These are phyloP conservation scores for Beaufortia kweichowensis DNA, from an alignment of 2,113 vertebrate genomes.

Conservation along the genomic window DNA sequence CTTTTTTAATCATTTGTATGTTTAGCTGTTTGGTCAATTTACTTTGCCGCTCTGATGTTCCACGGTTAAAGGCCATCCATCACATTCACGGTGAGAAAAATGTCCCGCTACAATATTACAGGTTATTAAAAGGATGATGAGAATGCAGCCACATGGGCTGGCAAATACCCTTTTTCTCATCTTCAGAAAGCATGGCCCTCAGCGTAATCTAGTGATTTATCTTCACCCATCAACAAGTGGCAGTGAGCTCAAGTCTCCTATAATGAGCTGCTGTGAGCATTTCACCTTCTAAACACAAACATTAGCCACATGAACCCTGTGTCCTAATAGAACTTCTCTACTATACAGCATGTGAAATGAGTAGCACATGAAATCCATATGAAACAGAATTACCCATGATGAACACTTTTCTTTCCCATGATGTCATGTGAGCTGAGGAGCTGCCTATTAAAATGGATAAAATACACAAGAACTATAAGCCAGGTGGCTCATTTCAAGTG, in stretches of 20 bases:
- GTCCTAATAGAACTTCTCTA: background rate
- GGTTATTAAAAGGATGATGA: conserved; percentile 88
- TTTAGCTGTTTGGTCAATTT: conserved; percentile 92
- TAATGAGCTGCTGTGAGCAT: conserved; percentile 69
- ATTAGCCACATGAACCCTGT: background rate
- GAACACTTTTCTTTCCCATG: no score
- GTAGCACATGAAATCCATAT: no score
- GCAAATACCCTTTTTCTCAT: conserved; percentile 77
- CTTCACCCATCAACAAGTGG: conserved; percentile 82
- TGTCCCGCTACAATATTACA: conserved; percentile 83
- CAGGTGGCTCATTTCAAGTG: no score
- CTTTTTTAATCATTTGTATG: conserved; percentile 98
- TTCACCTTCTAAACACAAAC: conserved; percentile 55
- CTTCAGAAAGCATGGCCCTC: conserved; percentile 75
- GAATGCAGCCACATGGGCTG: conserved; percentile 72
- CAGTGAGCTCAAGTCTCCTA: conserved; percentile 66
- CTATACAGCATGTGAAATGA: no score
- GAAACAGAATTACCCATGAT: no score
- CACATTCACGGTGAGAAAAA: conserved; percentile 81
- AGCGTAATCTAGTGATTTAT: conserved; percentile 79
- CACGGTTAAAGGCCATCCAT: conserved; percentile 85
- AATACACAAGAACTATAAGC: no score
- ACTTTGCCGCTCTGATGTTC: conserved; percentile 80
- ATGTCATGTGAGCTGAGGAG: no score
- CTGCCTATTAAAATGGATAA: no score